These are phyloP conservation scores for Perizoma affinitatum DNA, from an alignment of 2,888 invertebrate species.

Conservation along the genomic window DNA sequence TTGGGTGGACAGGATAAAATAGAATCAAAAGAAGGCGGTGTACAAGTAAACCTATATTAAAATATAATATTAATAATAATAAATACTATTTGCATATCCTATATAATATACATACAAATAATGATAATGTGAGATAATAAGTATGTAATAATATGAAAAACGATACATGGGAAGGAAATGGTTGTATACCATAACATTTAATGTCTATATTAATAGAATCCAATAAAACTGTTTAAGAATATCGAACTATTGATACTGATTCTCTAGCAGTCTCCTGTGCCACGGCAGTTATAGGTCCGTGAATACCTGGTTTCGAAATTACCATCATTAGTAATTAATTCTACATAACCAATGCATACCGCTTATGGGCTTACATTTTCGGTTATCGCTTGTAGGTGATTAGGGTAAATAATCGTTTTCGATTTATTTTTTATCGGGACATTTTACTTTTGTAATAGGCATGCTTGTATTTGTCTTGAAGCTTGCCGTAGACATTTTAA, in stretches of 20 bases:
- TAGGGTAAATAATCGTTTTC: slow-evolving; percentile 35
- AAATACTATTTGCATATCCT: too few relatives aligned
- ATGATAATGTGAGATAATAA: too few relatives aligned
- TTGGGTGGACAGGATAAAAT: too few relatives aligned
- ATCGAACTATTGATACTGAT: slow-evolving; percentile 13
- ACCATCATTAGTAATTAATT: slow-evolving; percentile 39
- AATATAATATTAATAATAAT: too few relatives aligned
- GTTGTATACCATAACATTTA: too few relatives aligned
- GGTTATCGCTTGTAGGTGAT: slow-evolving; percentile 34
- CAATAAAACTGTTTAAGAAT: neutral
- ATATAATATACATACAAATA: too few relatives aligned
- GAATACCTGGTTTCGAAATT: slow-evolving; percentile 33
- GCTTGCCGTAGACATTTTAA: neutral
- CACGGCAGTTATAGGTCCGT: slow-evolving; percentile 14
- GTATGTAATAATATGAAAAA: too few relatives aligned
- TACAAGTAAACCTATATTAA: too few relatives aligned
- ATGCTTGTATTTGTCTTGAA: slow-evolving; percentile 13
- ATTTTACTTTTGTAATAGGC: slow-evolving; percentile 32
- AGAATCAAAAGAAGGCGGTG: too few relatives aligned
- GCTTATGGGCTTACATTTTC: slow-evolving; percentile 30
- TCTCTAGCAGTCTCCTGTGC: slow-evolving; percentile 5
- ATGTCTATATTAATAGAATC: too few relatives aligned
- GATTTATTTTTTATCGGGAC: slow-evolving; percentile 37
- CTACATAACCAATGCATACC: slow-evolving; percentile 32
- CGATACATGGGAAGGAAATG: too few relatives aligned